Percentiles rank a stretch among this genome's conserved stretches.
These are phyloP conservation scores for Xiphophorus maculatus DNA, from an alignment of 2,113 vertebrate species.

Conservation along the genomic window DNA sequence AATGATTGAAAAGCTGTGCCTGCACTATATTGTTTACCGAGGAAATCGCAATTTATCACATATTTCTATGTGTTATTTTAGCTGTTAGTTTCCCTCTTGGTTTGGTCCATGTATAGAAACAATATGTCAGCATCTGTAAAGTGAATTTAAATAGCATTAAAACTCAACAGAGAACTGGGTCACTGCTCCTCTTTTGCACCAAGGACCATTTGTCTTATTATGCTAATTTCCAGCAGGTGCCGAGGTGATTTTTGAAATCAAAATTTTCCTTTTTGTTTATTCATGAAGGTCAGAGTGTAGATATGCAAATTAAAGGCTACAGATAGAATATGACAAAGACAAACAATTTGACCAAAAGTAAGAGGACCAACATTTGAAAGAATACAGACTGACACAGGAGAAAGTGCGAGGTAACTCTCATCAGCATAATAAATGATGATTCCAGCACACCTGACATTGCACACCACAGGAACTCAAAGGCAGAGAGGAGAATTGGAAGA, in stretches of 20 bases:
- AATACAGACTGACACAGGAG: not conserved
- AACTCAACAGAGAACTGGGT: constrained; percentile 52
- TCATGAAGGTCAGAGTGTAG: constrained; percentile 24
- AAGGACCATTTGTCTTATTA: constrained; percentile 27
- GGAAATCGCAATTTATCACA: not conserved
- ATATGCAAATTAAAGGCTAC: not conserved
- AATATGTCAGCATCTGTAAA: constrained; percentile 24
- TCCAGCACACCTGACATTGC: constrained; percentile 76
- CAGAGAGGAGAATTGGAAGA: constrained; percentile 61
- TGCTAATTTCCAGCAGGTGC: constrained; percentile 39
- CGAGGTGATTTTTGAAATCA: constrained; percentile 43
- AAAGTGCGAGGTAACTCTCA: constrained; percentile 35
- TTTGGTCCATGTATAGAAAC: constrained; percentile 11
- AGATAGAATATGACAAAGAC: constrained; percentile 1
- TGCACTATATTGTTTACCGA: too few relatives aligned
- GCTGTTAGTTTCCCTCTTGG: constrained; percentile 1
- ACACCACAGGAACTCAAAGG: constrained; percentile 75
- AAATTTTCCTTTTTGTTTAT: constrained; percentile 34
- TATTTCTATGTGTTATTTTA: not conserved
- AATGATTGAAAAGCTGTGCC: too few relatives aligned
- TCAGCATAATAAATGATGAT: constrained; percentile 70
- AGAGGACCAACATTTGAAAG: not conserved
- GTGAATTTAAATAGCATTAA: constrained; percentile 37
- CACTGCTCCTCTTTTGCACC: constrained; percentile 51
- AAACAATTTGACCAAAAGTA: constrained; percentile 9